Base-by-base conservation (phyloP, 2,888 invertebrate genomes). In the Sepiola atlantica region DNA sequence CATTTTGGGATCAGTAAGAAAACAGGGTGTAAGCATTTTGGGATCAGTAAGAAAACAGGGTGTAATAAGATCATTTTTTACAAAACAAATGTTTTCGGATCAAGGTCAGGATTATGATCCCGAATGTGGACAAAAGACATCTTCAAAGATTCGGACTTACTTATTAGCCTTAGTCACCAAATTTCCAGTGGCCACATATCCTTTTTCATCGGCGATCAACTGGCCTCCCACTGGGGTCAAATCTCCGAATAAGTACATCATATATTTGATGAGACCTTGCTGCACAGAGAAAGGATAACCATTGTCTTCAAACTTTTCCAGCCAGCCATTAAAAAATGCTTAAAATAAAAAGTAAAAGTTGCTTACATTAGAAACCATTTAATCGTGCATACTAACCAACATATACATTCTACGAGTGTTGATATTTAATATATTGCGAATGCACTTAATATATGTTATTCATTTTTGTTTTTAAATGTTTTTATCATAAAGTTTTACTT, bases 111-210 rank as follows among this genome's bases (percentile, higher is more conserved):
- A 45, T 45, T 45, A 45, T 45, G 8, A 4, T 45, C 45, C 45
- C 45, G 8, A 45, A 4, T 45, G 45, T 45, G 45, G 8, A 2
- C 8, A 45, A 45, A 45, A 45, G 8, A 45, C 45, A 45, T 45
- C n/a, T 77, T 35, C 3, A 8, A 55, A 91, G 14, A 32, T 24
- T 90, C 92, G 35, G 24, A 94, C 45, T 91, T 20, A 45, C 55
- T 45, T 45, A 35, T 57, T 16, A 28, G 35, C 45, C 28, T 35
- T 45, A 21, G 92, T 92, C 35, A 28, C 35, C 16, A 92, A 28
- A 54, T 92, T 54, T 14, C 45, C 92, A 92, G n/a, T 92, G 92
- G 92, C 92, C 28, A 45, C 92, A 92, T 45, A 92, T 28, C 92
- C 35, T 10, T 92, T 54, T 28, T 92, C 92, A 24, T 92, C 35